Evolutionary conservation across 2,113 vertebrate genomes (phyloP), one percentile per base, ranked within the genome.

Genomic region (Rhagologus leucostigma): DNA sequence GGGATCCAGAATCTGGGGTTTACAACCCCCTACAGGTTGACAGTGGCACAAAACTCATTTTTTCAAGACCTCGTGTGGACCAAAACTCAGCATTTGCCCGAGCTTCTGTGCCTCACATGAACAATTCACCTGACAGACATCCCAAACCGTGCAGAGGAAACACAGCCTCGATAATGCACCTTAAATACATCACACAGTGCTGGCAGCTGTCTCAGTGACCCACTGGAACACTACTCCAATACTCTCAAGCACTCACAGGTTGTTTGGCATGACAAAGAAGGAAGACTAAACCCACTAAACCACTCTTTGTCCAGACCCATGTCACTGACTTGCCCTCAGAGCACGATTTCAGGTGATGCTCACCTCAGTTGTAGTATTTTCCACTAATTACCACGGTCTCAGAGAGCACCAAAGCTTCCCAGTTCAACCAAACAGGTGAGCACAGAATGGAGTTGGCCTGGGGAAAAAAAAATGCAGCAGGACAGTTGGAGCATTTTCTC

Each of bases 141-240:
- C 42, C 71, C 71, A 79, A 44, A 11, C 8, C 1, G 1, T 0
- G 1, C 50, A 46, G 0, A 27, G 8, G 7, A 64, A n/a, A 1
- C 16, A 50, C 22, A 26, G 2, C 29, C 39, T 30, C 10, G 14
- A 4, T 16, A 55, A 14, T 0, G 0, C 41, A 32, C 44, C 39
- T 77, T 4, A 16, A 50, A 42, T 1, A 2, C 33, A 59, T 3
- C 60, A 4, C 59, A 8, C 3, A 6, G 46, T 0, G 17, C 17
- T 62, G 68, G 6, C 8, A 39, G 4, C 2, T 19, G 11, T 4
- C 42, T 9, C 42, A 39, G 16, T 1, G 19, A 89, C 1, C 41
- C 49, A 27, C 33, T 18, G 16, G 35, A 29, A 23, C 4, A 8
- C 0, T 5, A 47, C 23, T 9, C 24, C 57, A 56, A 0, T 0